Evolutionary conservation across 1,140 invertebrate genomes (phyloP).

Genomic region (Drosophila miranda): DNA sequence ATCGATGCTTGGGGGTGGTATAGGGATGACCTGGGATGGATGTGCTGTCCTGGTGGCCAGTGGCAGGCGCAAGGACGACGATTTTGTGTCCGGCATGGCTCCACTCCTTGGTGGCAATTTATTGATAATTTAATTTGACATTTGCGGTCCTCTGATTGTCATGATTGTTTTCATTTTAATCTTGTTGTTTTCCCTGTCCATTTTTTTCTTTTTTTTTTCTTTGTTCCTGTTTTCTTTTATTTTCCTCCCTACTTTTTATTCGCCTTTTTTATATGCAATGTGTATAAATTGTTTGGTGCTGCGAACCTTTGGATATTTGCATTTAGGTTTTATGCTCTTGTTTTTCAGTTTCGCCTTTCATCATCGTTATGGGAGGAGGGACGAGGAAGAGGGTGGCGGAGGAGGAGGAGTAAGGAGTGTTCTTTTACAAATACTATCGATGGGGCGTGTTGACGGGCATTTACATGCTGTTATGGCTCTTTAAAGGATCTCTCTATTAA

Average conservation of each 20-base stretch:
- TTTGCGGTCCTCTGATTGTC: conserved; percentile 80
- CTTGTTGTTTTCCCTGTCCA: conserved; percentile 56
- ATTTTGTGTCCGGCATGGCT: conserved; percentile 63
- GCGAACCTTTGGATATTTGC: conserved; percentile 65
- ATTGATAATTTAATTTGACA: conserved; percentile 82
- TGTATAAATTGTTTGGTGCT: conserved; percentile 34
- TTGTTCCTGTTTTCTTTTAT: conserved; percentile 21
- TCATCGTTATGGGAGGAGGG: neutral
- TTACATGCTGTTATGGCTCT: conserved; percentile 58
- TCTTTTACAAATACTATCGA: conserved; percentile 59
- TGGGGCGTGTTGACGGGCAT: conserved; percentile 60
- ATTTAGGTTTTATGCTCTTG: conserved; percentile 74
- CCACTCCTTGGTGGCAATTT: conserved; percentile 62
- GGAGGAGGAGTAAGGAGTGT: neutral
- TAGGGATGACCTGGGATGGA: neutral
- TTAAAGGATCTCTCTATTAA: conserved; percentile 67
- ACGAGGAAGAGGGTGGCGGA: neutral
- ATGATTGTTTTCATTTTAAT: conserved; percentile 82
- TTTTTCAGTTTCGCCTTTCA: conserved; percentile 38
- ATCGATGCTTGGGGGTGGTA: conserved; percentile 25
- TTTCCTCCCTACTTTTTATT: conserved; percentile 32
- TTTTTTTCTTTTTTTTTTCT: conserved; percentile 11
- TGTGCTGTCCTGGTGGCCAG: conserved; percentile 19
- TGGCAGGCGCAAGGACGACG: conserved; percentile 41
- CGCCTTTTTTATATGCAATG: conserved; percentile 41